Conservation (phyloP, 2,113 vertebrate species). For the Alligator sinensis region DNA sequence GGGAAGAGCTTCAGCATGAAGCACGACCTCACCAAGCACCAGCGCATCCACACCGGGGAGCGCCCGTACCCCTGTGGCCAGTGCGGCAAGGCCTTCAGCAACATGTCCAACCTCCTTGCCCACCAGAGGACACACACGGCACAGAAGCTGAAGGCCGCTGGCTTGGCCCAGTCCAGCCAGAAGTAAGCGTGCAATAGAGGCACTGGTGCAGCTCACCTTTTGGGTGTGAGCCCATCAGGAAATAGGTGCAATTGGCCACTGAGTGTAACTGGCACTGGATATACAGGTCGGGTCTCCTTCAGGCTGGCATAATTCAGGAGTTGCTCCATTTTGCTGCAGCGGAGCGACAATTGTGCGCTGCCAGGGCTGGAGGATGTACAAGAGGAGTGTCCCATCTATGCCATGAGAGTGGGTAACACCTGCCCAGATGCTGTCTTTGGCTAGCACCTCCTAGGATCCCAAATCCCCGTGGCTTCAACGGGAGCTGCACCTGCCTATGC, state of each 20-base stretch:
- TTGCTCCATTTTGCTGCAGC: not conserved
- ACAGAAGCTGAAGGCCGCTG: not conserved
- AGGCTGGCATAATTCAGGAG: not conserved
- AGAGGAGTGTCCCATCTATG: not conserved
- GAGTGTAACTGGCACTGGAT: not conserved
- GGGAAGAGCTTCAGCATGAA: conserved; percentile 67
- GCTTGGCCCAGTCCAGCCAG: not conserved
- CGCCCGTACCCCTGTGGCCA: conserved; percentile 56
- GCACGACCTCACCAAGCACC: conserved; percentile 66
- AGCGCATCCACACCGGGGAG: conserved; percentile 65
- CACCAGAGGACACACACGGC: conserved; percentile 56
- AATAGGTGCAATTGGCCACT: not conserved
- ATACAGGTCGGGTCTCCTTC: not conserved
- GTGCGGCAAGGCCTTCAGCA: conserved; percentile 65
- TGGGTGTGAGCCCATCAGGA: not conserved
- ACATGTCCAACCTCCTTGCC: conserved; percentile 58
- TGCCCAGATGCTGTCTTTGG: not conserved
- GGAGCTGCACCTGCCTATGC: not conserved
- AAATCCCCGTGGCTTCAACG: not conserved
- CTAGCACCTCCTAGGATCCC: not conserved
- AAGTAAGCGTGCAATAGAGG: not conserved
- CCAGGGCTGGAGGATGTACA: not conserved
- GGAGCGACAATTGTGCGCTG: not conserved
- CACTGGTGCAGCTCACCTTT: too few relatives aligned
- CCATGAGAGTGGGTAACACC: too few relatives aligned